Conservation (phyloP, 1,140 invertebrate species). For the Alviniconcha marisindica region DNA sequence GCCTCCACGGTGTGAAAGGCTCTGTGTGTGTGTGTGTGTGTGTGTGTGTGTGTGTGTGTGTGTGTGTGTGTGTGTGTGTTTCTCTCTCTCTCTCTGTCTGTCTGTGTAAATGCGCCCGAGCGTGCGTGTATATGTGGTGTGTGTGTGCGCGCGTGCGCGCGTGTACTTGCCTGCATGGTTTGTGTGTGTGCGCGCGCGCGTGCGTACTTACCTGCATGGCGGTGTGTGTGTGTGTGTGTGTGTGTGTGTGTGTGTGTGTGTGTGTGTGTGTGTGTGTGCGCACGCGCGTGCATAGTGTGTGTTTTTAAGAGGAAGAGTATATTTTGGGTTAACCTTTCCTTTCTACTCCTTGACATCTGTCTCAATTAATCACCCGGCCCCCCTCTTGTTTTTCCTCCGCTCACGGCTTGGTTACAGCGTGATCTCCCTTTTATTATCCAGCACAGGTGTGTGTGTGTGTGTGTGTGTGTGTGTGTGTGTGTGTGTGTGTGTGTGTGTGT, state of each 20-base stretch:
- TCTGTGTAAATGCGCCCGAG: not conserved
- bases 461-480: not conserved
- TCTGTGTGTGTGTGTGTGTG: not conserved
- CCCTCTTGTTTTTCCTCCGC: not conserved
- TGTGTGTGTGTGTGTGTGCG: not conserved
- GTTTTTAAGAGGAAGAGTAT: too few relatives aligned
- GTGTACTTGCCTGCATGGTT: too few relatives aligned
- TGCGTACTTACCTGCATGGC: too few relatives aligned
- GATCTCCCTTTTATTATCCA: too few relatives aligned
- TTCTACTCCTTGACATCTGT: not conserved
- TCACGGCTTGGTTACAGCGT: too few relatives aligned
- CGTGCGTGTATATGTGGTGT: not conserved
- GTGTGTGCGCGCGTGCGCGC: too few relatives aligned
- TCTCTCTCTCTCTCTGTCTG: not conserved
- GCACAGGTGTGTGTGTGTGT: too few relatives aligned
- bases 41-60: not conserved
- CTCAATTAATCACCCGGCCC: slow-evolving; percentile 5
- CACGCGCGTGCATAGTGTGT: not conserved
- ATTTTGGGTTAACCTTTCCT: too few relatives aligned
- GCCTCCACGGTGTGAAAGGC: not conserved
- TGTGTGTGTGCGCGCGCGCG: too few relatives aligned
- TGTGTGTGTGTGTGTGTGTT: slow-evolving; percentile 8
- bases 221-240: not conserved
- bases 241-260: not conserved
- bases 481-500: not conserved